Evolutionary conservation across 2,888 invertebrate species (phyloP).

Genomic region (Chironomus tentans): DNA sequence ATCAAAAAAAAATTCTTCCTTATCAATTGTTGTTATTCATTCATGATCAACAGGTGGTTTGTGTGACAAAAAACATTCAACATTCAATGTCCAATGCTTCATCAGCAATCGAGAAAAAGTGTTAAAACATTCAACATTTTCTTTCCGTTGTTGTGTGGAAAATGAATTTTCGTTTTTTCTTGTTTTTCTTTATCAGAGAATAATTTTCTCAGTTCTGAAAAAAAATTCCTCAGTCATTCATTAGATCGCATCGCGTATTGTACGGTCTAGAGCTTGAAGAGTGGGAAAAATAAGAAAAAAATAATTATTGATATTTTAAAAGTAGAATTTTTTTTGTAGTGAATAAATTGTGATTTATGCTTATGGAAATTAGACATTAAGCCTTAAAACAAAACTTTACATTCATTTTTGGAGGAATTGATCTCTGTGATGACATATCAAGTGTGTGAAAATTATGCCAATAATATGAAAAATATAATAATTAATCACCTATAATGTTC

Average conservation of each 20-base stretch:
- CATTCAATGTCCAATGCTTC: not conserved
- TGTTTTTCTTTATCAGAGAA: not conserved
- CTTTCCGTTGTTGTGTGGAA: not conserved
- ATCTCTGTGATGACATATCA: too few species aligned
- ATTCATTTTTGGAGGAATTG: too few species aligned
- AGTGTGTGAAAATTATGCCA: too few species aligned
- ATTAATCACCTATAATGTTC: not conserved
- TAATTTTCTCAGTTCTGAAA: not conserved
- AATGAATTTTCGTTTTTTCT: not conserved
- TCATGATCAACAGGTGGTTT: not conserved
- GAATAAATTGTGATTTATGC: not conserved
- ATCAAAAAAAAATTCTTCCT: not conserved
- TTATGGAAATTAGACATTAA: not conserved
- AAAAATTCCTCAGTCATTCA: not conserved
- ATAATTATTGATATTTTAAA: not conserved
- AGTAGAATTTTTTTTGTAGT: not conserved
- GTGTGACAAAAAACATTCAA: not conserved
- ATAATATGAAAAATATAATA: not conserved
- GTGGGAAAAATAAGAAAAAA: not conserved
- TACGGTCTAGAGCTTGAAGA: not conserved
- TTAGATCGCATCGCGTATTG: not conserved
- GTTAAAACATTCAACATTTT: not conserved
- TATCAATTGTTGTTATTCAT: not conserved
- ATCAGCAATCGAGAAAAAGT: not conserved
- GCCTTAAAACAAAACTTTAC: not conserved